phyloP scores from a whole-genome alignment of 2,113 vertebrate species.

The Oreochromis spilurus region DNA sequence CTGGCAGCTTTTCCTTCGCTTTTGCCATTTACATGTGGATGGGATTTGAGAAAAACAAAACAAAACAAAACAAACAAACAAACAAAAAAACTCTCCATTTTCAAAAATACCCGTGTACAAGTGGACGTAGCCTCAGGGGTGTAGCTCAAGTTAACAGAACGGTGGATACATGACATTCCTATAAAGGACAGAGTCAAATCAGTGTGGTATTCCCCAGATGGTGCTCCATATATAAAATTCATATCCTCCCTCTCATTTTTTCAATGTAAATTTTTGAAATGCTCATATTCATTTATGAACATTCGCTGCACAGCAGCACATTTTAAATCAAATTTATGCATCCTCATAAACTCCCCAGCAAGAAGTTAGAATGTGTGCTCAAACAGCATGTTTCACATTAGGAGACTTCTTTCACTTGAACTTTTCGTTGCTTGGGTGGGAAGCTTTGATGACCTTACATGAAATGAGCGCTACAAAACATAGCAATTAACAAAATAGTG shows the following conservation, averaged over 20 bases:
- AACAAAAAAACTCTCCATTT: too few species aligned
- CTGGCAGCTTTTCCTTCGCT: too few species aligned
- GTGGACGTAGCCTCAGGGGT: too few species aligned
- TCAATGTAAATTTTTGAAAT: background rate
- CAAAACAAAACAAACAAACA: too few species aligned
- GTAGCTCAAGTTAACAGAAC: too few species aligned
- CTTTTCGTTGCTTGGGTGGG: fast-evolving
- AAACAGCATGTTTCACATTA: fast-evolving
- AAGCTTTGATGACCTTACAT: background rate
- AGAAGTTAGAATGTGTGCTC: background rate
- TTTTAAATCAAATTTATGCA: background rate
- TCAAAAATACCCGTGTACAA: too few species aligned
- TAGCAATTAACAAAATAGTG: background rate
- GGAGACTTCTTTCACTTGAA: background rate
- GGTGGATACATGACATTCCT: too few species aligned
- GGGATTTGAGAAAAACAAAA: too few species aligned
- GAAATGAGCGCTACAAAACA: fast-evolving
- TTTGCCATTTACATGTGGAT: too few species aligned
- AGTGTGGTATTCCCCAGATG: too few species aligned
- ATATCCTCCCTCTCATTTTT: background rate
- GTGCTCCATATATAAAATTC: fast-evolving
- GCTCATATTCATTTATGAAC: background rate
- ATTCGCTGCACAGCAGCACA: fast-evolving
- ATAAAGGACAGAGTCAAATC: too few species aligned
- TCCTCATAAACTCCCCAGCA: background rate